Evolutionary conservation across 2,113 vertebrate species (phyloP).

Genomic region (Noctilio leporinus): DNA sequence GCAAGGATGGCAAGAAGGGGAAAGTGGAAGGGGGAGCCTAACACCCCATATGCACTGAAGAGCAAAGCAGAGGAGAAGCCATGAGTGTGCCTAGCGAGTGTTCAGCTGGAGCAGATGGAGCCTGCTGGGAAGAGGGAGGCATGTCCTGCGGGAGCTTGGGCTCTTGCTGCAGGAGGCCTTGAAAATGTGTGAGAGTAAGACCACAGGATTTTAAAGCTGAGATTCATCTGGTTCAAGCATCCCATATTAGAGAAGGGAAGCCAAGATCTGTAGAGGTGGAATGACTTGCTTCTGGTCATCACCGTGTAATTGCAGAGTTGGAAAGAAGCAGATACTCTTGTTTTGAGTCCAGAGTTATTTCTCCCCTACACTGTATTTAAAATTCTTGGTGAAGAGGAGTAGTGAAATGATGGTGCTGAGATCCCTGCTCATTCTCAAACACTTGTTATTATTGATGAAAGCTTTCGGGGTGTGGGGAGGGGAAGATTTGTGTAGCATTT

Average conservation of each 20-base stretch:
- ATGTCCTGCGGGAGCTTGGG: not conserved
- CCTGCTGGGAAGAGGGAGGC: not conserved
- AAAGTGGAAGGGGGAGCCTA: conserved; percentile 29
- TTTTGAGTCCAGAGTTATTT: not conserved
- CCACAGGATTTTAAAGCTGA: conserved; percentile 7
- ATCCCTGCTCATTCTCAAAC: not conserved
- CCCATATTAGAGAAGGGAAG: conserved; percentile 23
- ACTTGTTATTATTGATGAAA: not conserved
- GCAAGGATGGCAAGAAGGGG: not conserved
- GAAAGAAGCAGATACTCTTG: not conserved
- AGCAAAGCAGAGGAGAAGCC: conserved; percentile 48
- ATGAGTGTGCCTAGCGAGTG: not conserved
- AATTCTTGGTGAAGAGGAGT: not conserved
- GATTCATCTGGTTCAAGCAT: not conserved
- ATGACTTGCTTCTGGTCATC: not conserved
- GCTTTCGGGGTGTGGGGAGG: not conserved
- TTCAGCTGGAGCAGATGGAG: conserved; percentile 45
- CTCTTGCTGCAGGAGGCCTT: conserved; percentile 8
- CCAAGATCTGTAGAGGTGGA: not conserved
- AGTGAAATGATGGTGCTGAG: not conserved
- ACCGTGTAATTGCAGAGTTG: not conserved
- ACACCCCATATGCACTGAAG: not conserved
- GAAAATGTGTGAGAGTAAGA: not conserved
- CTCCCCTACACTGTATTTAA: not conserved
- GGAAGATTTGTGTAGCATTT: not conserved